Percentiles rank a stretch among this genome's conserved stretches.
phyloP scores from a whole-genome alignment of 2,113 vertebrate species.

The Hippocampus abdominalis region DNA sequence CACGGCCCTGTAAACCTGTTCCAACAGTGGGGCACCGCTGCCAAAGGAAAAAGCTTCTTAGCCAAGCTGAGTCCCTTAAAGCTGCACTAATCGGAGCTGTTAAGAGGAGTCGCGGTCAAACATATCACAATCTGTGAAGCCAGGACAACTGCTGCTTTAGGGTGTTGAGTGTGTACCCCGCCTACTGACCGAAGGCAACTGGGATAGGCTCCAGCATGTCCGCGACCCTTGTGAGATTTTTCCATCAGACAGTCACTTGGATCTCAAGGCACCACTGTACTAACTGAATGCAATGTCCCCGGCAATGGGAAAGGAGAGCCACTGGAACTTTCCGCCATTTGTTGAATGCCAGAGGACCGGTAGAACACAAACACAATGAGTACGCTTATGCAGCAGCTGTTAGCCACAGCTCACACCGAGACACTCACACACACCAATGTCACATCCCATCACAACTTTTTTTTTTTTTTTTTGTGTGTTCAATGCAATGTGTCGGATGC shows the following conservation, averaged over 20 bases:
- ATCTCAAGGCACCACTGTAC: too few relatives aligned
- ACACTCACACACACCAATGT: neutral
- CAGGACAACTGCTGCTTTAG: neutral
- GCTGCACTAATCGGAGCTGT: slow-evolving; percentile 65
- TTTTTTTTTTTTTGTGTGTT: too few relatives aligned
- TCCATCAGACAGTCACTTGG: too few relatives aligned
- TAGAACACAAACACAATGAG: neutral
- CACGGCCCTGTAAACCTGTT: slow-evolving; percentile 42
- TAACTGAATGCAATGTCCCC: too few relatives aligned
- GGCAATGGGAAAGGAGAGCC: too few relatives aligned
- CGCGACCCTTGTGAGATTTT: too few relatives aligned
- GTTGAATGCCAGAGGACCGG: neutral
- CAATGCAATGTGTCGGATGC: too few relatives aligned
- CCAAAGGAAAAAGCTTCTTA: slow-evolving; percentile 64
- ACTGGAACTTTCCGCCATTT: neutral
- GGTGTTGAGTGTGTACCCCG: too few relatives aligned
- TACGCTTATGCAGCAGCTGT: neutral
- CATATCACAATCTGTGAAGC: slow-evolving; percentile 14
- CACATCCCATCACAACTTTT: too few relatives aligned
- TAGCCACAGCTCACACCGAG: neutral
- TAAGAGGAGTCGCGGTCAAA: slow-evolving; percentile 42
- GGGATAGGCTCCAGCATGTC: too few relatives aligned
- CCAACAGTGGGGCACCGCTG: slow-evolving; percentile 14
- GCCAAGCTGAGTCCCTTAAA: slow-evolving; percentile 55
- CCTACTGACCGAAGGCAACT: too few relatives aligned